Base-by-base conservation (phyloP, 2,888 invertebrate species). In the Myathropa florea region DNA sequence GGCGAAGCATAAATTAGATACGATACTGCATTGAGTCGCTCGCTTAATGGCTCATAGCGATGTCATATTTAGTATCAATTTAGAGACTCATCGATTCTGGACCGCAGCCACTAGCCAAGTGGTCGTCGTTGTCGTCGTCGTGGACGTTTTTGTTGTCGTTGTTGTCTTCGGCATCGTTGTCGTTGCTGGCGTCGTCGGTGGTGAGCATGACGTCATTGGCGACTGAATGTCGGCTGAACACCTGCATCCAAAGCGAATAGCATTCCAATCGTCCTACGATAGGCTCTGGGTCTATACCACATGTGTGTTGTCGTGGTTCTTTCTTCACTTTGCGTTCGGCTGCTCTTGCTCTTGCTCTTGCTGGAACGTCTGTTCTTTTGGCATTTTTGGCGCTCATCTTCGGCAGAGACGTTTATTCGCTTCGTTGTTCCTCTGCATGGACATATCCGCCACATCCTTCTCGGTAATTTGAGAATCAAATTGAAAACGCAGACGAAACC, bases 1-100 rank as follows among this genome's bases (percentile, higher is more conserved):
- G 76, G 63, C 23, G n/a, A 57, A 59, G 67, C 73, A 83, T 86
- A 86, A 83, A 83, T 83, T 70, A 79, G 83, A 79, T 71, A 78
- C 82, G 53, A 83, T 71, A 83, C 46, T 68, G 64, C 77, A 78
- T 70, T 63, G 78, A 61, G 70, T 53, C 65, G 70, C 64, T 63
- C 72, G 60, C 71, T 83, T 71, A 86, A 82, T 86, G 86, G 70
- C 78, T 83, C 83, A 86, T 75, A 83, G 86, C 78, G 71, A 75
- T 78, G 83, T 86, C 86, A 86, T 86, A 86, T 86, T 83, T 83
- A 78, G 83, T 86, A 86, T 79, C 86, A 78, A 76, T 86, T 86
- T 79, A 83, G 68, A 82, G 83, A 86, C 86, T 82, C 85, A 79
- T 86, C 83, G 86, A 83, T 83, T 86, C 75, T 83, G 81, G 85